Base-by-base conservation (phyloP, 2,797 vertebrate species). In the Pipistrellus nathusii region DNA sequence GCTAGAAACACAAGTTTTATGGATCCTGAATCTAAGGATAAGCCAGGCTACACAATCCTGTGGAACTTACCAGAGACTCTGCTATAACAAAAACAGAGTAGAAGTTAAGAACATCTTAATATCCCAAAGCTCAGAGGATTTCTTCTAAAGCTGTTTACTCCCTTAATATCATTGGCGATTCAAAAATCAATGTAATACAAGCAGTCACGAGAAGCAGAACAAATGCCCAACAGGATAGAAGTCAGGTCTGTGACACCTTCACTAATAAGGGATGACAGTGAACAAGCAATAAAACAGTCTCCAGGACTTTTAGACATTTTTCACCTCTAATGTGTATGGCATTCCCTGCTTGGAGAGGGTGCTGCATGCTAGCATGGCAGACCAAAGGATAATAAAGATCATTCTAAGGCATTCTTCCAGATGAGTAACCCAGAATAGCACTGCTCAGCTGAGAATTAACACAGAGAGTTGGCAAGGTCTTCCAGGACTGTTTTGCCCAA, bases 111-210 rank as follows among this genome's bases (percentile, higher is more conserved):
- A 94, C 78, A 96, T 91, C 77, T 94, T 95, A 95, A 72, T 93
- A 94, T 75, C 80, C 71, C 20, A 80, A 85, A 53, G 59, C 62
- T 95, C 82, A 71, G 35, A 95, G 93, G 69, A 64, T n/a, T 97
- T 96, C 94, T 95, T 95, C 41, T 81, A 69, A 95, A 95, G 88
- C 17, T 89, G 44, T 73, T 92, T 94, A 95, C 88, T 77, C 27
- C 10, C 71, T 53, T 94, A 97, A 95, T 93, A 93, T 32, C n/a
- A 91, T 77, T 76, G 92, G 88, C 44, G 17, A 73, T 93, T 92
- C 96, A 91, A 97, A 97, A 97, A 97, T 96, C 64, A 91, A 55
- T 82, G 69, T 96, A 85, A 96, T 96, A 77, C 59, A 96, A 84
- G 21, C 94, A 90, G 64, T 95, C 83, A 51, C 48, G 21, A 95